Percentiles rank a stretch among this genome's conserved stretches.
These are phyloP conservation scores for Saturnia pavonia DNA, from an alignment of 2,888 invertebrate genomes.

Conservation along the genomic window DNA sequence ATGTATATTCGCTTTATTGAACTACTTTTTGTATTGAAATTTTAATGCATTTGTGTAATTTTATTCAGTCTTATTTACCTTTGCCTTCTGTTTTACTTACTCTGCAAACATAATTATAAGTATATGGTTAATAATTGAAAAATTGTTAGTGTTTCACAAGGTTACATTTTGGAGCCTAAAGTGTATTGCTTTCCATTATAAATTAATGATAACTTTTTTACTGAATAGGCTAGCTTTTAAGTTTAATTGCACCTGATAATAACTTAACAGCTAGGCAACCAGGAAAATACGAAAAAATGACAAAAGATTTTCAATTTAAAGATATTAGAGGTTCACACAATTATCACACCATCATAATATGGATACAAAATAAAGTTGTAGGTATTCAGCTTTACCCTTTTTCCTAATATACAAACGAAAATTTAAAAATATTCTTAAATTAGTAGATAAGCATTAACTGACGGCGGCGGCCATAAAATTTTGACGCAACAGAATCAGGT, in stretches of 20 bases:
- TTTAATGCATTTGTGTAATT: neutral
- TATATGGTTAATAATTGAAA: no score
- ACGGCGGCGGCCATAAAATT: neutral
- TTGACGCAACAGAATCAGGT: conserved; percentile 8
- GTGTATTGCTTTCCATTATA: neutral
- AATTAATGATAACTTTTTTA: neutral
- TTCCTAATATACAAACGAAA: neutral
- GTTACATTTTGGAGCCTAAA: neutral
- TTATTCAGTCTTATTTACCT: neutral
- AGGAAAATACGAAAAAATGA: no score
- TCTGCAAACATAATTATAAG: neutral
- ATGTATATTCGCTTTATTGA: neutral
- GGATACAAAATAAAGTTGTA: neutral
- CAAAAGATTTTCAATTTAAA: no score
- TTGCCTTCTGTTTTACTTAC: neutral
- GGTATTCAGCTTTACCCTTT: neutral
- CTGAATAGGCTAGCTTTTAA: neutral
- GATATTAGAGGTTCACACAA: no score
- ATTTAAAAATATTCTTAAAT: neutral
- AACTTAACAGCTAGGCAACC: no score
- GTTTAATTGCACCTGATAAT: no score
- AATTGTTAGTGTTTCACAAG: neutral
- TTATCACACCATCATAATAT: no score
- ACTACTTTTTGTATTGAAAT: neutral
- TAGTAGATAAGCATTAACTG: neutral